Base-by-base conservation (phyloP, 2,888 invertebrate species). In the Helicoverpa assulta region DNA sequence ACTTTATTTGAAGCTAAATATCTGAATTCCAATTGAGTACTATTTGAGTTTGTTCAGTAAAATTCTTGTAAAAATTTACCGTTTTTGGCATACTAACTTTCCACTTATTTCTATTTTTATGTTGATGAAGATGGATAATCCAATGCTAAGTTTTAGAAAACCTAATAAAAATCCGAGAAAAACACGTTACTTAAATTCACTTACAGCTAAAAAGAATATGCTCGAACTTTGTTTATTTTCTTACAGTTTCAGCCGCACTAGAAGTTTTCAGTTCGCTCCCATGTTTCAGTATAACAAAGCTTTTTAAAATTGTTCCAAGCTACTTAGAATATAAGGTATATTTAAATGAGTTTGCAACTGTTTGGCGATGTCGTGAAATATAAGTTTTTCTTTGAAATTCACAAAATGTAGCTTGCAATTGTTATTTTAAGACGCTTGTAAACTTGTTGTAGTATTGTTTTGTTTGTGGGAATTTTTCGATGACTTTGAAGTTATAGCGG, bases 261-360 rank as follows among this genome's bases (percentile, higher is more conserved):
- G 60, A 76, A 75, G 72, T 76, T 76, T 72, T 59, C 26, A 26
- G 43, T 14, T 76, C 14, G 18, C 50, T 56, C 26, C 76, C 54
- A n/a, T 33, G 26, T 67, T 67, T 37, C 55, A 60, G 59, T 21
- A 19, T 62, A 67, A 60, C 55, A 76, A 76, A 76, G 67, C 52
- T 63, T 76, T 76, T 75, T 75, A 72, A 76, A 76, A 76, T 72
- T 66, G 53, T 66, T 47, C 62, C 71, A 16, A 53, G 55, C 40
- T 76, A 43, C 59, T 76, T 53, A 60, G 52, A 66, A 75, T 59
- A 55, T 55, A 59, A 75, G 59, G 58, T 62, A 61, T 19, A 71
- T 76, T 71, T 66, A 71, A 76, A 76, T 69, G 18, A 62, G 75
- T 54, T 76, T 50, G 55, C 37, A 26, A 60, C 63, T 43, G 70